A percentile compares a stretch with the other conserved stretches of the same genome.
Conservation (phyloP, 2,888 invertebrate species). For the Amblyjoppa fuscipennis region DNA sequence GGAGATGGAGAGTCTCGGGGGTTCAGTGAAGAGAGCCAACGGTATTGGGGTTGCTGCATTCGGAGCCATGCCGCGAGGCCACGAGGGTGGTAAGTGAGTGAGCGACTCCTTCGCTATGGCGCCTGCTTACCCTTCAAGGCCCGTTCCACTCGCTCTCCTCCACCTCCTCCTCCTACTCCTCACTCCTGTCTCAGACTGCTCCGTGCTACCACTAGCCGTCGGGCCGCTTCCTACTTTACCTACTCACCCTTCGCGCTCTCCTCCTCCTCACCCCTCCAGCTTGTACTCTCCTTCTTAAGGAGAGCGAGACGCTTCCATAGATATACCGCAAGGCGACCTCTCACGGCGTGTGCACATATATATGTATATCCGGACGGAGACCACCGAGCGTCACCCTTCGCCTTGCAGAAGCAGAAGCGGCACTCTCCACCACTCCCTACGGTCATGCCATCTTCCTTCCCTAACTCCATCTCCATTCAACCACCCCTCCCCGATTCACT, state of each 20-base stretch:
- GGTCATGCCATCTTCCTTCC: conserved; percentile 54
- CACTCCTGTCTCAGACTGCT: conserved; percentile 64
- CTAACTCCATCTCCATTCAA: conserved; percentile 56
- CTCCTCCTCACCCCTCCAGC: conserved; percentile 20
- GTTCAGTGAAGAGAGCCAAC: conserved; percentile 56
- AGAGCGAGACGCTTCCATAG: conserved; percentile 17
- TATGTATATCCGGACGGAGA: conserved; percentile 38
- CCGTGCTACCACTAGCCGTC: conserved; percentile 56
- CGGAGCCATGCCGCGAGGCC: conserved; percentile 73
- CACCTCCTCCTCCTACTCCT: conserved; percentile 58
- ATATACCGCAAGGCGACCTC: conserved; percentile 50
- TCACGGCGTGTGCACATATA: conserved; percentile 27
- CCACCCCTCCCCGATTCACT: conserved; percentile 13
- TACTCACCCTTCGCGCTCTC: conserved; percentile 54
- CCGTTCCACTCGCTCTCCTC: conserved; percentile 67
- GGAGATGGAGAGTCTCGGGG: conserved; percentile 48
- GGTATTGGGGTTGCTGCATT: conserved; percentile 73
- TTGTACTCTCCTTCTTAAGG: conserved; percentile 49
- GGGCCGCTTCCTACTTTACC: conserved; percentile 60
- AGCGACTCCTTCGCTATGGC: conserved; percentile 81
- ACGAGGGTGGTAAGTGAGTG: conserved; percentile 81
- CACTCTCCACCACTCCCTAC: conserved; percentile 15
- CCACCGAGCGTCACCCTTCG: conserved; percentile 35
- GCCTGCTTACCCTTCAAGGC: conserved; percentile 71
- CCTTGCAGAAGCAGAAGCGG: conserved; percentile 52